Evolutionary conservation across 2,888 invertebrate species (phyloP).

Genomic region (Mythimna pallens): DNA sequence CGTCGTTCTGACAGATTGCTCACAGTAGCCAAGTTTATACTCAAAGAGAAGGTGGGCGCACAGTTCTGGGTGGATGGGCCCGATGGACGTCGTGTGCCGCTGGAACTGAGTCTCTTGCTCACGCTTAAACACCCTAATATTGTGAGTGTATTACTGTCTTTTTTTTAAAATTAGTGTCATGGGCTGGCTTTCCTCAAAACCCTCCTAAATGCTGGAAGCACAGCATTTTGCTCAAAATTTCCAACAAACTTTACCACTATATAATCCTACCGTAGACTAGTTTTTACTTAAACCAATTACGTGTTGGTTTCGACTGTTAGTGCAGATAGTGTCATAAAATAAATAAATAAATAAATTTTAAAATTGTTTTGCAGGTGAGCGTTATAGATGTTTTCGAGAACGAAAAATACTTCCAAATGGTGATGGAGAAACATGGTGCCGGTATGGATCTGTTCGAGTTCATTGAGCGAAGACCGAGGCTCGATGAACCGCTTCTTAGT

Average conservation of each 20-base stretch:
- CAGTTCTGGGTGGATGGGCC: conserved; percentile 92
- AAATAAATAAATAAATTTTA: neutral
- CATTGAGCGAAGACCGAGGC: conserved; percentile 92
- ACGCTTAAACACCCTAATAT: conserved; percentile 93
- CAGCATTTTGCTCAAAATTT: too few species aligned
- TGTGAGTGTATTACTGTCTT: conserved; percentile 80
- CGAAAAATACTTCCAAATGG: conserved; percentile 93
- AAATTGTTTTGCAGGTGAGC: conserved; percentile 82
- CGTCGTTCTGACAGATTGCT: conserved; percentile 91
- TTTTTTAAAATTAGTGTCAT: too few species aligned
- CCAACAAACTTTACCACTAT: too few species aligned
- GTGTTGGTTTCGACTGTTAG: too few species aligned
- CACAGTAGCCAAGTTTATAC: conserved; percentile 93
- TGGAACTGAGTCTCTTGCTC: conserved; percentile 92
- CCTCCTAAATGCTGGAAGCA: too few species aligned
- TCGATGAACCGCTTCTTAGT: conserved; percentile 93
- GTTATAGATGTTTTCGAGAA: conserved; percentile 93
- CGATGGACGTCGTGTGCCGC: conserved; percentile 89
- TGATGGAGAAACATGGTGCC: conserved; percentile 94
- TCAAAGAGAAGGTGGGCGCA: conserved; percentile 92
- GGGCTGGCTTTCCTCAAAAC: too few species aligned
- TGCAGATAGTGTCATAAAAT: too few species aligned
- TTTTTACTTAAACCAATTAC: neutral
- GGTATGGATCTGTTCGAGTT: conserved; percentile 95
- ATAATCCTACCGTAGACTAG: neutral